Evolutionary conservation across 2,113 vertebrate genomes (phyloP).

Genomic region (Callopanchax toddi): DNA sequence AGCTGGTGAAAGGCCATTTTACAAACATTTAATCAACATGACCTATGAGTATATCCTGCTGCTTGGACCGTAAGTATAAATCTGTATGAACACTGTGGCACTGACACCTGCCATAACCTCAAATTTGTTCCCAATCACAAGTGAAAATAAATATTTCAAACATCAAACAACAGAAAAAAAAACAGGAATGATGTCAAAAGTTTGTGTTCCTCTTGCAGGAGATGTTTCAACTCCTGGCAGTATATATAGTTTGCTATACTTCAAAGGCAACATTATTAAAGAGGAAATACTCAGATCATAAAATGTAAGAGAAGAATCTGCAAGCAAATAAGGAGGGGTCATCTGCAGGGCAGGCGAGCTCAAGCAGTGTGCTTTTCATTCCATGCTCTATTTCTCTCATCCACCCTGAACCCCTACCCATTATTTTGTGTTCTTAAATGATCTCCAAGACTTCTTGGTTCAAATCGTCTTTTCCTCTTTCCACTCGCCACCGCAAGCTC

Average conservation of each 20-base stretch:
- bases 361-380: slow-evolving; percentile 40
- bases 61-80: slow-evolving; percentile 41
- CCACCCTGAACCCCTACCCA: background rate
- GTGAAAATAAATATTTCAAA: slow-evolving; percentile 41
- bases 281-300: slow-evolving; percentile 37
- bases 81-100: slow-evolving; percentile 28
- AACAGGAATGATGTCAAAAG: slow-evolving; percentile 9
- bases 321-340: slow-evolving; percentile 47
- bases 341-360: slow-evolving; percentile 50
- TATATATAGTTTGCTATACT: slow-evolving; percentile 8
- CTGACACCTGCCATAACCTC: slow-evolving; percentile 2
- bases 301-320: slow-evolving; percentile 44
- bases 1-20: slow-evolving; percentile 49
- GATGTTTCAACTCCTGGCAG: slow-evolving; percentile 7
- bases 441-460: slow-evolving; percentile 21
- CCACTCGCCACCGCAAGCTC: slow-evolving; percentile 7
- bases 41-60: slow-evolving; percentile 42
- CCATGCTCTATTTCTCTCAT: slow-evolving; percentile 25
- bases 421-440: slow-evolving; percentile 36
- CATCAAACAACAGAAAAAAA: slow-evolving; percentile 16
- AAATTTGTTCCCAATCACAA: slow-evolving; percentile 4
- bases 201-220: slow-evolving; percentile 15
- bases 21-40: slow-evolving; percentile 69
- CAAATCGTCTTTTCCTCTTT: slow-evolving; percentile 12
- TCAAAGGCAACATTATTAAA: slow-evolving; percentile 47